Base-by-base conservation (phyloP, 1,140 invertebrate genomes). In the Drosophila tropicalis region DNA sequence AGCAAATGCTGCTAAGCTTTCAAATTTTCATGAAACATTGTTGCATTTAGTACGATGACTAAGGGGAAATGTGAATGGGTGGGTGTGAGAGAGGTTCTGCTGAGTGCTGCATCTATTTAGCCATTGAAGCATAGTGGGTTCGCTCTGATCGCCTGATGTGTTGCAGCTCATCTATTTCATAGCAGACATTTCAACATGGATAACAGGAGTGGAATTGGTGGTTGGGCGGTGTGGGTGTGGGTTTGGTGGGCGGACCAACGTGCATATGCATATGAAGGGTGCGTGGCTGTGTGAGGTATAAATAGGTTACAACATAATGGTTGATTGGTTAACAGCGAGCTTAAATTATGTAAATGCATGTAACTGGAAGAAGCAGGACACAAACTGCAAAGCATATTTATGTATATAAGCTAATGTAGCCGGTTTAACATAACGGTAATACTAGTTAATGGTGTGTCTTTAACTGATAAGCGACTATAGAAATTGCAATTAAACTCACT, bases 151-250 rank as follows among this genome's bases (percentile, higher is more conserved):
- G 32, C 56, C 34, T 36, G 56, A 34, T 34, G 56, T 32, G 32
- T 17, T 57, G 56, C 34, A 57, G 34, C 56, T 57, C 56, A 57
- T 57, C 56, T 57, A n/a, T 57, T 57, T 36, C 56, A 57, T 32
- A 57, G 56, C 56, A 57, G 32, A 10, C 32, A 36, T 57, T 57
- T 36, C 17, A 51, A 22, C 44, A 51, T 22, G 10, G 44, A 22
- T 51, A 51, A 10, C 44, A 44, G 41, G 15, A 17, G 41, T 13
- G 40, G 0, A 1, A 25, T 54, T 54, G 25, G 22, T 12, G 54
- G 10, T 41, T n/a, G 13, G 13, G n/a, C 13, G 13, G 3, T 41
- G n/a, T 41, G 36, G 36, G 36, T 39, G 36, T 2, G 9, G 36
- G 0, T 22, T 22, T 22, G 1, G 19, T 3, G 22, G 0, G 22